Evolutionary conservation across 2,888 invertebrate genomes (phyloP).

Genomic region (Atethmia centrago): DNA sequence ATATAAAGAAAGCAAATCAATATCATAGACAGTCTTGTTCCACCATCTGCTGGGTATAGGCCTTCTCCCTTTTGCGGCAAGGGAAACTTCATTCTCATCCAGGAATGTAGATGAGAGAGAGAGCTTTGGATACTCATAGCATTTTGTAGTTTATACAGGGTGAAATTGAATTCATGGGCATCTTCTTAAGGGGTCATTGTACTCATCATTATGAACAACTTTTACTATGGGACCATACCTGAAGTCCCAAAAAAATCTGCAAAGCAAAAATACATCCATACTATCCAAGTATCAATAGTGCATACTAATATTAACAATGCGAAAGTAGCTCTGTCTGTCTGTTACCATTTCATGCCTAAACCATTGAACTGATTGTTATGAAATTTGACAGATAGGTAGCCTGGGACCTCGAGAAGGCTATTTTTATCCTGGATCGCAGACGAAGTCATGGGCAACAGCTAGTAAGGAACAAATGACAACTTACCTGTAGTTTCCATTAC

Average conservation of each 20-base stretch:
- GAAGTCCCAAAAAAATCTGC: too few relatives aligned
- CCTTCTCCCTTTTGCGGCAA: not conserved
- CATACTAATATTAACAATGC: not conserved
- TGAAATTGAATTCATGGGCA: too few relatives aligned
- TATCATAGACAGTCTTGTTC: not conserved
- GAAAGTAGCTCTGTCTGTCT: not conserved
- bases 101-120: too few relatives aligned
- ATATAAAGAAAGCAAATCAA: not conserved
- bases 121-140: too few relatives aligned
- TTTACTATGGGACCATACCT: too few relatives aligned
- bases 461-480: not conserved
- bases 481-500: slow-evolving; percentile 38
- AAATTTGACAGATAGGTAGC: not conserved
- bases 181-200: too few relatives aligned
- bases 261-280: not conserved
- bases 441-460: not conserved
- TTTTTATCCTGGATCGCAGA: not conserved
- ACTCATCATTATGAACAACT: too few relatives aligned
- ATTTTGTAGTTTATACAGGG: too few relatives aligned
- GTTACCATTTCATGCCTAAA: not conserved
- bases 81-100: too few relatives aligned
- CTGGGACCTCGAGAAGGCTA: not conserved
- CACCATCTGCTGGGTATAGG: not conserved
- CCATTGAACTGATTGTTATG: not conserved
- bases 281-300: too few relatives aligned